phyloP scores from a whole-genome alignment of 2,113 vertebrate species.

The Amphiprion ocellaris region DNA sequence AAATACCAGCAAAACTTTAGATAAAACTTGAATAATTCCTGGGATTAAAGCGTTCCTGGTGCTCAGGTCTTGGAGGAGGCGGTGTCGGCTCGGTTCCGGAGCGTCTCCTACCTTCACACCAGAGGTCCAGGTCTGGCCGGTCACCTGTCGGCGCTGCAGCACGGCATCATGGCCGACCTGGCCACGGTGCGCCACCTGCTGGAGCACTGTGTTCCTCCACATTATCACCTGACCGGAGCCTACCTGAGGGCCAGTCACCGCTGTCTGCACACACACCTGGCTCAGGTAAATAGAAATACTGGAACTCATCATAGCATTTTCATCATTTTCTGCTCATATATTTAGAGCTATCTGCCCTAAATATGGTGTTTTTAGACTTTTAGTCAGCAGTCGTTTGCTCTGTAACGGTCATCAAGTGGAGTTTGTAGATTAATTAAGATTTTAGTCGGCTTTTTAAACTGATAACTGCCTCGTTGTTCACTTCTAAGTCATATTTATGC shows the following conservation, averaged over 20 bases:
- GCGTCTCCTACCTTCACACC: constrained; percentile 82
- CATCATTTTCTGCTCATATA: too few relatives aligned
- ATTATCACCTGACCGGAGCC: constrained; percentile 88
- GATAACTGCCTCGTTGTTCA: neutral
- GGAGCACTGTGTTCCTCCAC: constrained; percentile 92
- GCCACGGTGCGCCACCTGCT: constrained; percentile 89
- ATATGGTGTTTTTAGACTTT: too few relatives aligned
- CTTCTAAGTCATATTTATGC: constrained; percentile 66
- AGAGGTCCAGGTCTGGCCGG: constrained; percentile 86
- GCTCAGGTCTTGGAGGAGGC: constrained; percentile 85
- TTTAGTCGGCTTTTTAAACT: too few relatives aligned
- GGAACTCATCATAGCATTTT: too few relatives aligned
- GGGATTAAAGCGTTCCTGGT: too few relatives aligned
- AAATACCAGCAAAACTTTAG: too few relatives aligned
- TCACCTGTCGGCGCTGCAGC: constrained; percentile 90
- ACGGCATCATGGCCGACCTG: constrained; percentile 88
- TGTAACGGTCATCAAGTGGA: too few relatives aligned
- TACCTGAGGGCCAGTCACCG: constrained; percentile 89
- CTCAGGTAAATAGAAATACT: constrained; percentile 81
- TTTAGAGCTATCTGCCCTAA: too few relatives aligned
- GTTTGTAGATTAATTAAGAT: too few relatives aligned
- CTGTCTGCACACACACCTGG: constrained; percentile 87
- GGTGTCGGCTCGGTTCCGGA: constrained; percentile 79
- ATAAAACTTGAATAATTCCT: too few relatives aligned
- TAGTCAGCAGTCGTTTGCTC: too few relatives aligned